Base-by-base conservation (phyloP, 2,888 invertebrate species). In the Microctonus aethiopoides region DNA sequence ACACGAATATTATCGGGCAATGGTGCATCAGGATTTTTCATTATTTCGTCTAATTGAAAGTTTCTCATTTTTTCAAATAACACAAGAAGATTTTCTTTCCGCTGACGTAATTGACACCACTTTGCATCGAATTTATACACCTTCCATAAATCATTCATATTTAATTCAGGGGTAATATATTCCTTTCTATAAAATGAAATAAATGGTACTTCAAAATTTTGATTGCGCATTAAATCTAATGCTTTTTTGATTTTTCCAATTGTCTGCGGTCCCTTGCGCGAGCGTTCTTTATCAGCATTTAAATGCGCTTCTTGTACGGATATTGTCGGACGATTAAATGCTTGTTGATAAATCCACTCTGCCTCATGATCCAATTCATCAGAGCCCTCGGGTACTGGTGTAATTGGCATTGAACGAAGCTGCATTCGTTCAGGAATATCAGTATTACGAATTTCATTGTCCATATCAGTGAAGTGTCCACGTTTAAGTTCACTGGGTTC, bases 151-250 rank as follows among this genome's bases (percentile, higher is more conserved):
- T 99, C 99, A 80, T 96, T 96, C 65, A 98, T 96, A 77, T 93
- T 95, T 24, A 99, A 88, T 81, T 98, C 98, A 0, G 97, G 97
- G 80, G 95, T 94, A 0, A 99, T 96, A 80, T 97, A 97, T 86
- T 99, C 99, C 86, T 99, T 99, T 29, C 99, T 91, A 85, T 99
- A 99, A 87, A 98, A 98, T 0, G 97, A 97, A 79, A 99, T 99
- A 86, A 99, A 99, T 0, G 99, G 99, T 52, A 99, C 98, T 88
- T 99, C 99, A 76, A 97, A 89, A 60, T 95, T 93, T 82, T 98
- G 96, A 85, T 97, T 98, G 51, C 98, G 89, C 92, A 99, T 98
- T 83, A 98, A 98, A 81, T 98, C 96, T 24, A 99, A 87, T 0
- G 97, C 96, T 86, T 97, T 96, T 57, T 94, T 92, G 64, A 99